phyloP scores from a whole-genome alignment of 2,888 invertebrate species.

The Tethea ocularis region DNA sequence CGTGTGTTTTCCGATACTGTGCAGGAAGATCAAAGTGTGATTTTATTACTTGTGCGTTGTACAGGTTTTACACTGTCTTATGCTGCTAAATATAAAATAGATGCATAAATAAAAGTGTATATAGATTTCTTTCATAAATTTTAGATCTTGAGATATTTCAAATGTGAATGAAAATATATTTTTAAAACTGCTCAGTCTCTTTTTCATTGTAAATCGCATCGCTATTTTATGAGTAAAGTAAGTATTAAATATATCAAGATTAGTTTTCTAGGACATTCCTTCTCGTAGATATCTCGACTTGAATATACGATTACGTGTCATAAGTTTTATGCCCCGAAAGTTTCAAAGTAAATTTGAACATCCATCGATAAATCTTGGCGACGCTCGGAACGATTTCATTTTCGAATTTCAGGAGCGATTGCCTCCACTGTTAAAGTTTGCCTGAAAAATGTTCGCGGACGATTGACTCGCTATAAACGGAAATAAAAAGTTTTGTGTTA shows the following conservation, averaged over 20 bases:
- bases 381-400: slow-evolving; percentile 83
- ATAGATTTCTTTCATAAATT: not conserved
- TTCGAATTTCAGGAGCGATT: slow-evolving; percentile 84
- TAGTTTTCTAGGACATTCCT: slow-evolving; percentile 57
- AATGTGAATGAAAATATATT: not conserved
- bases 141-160: too few relatives aligned
- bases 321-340: slow-evolving; percentile 82
- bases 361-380: slow-evolving; percentile 84
- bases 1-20: not conserved
- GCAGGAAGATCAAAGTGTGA: not conserved
- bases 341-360: slow-evolving; percentile 83
- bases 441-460: slow-evolving; percentile 83
- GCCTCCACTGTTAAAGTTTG: slow-evolving; percentile 84
- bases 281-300: slow-evolving; percentile 62
- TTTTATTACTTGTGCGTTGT: not conserved
- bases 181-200: not conserved
- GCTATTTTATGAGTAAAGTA: slow-evolving; percentile 41
- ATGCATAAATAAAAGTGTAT: too few relatives aligned
- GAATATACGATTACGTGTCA: slow-evolving; percentile 82
- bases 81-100: too few relatives aligned
- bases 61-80: not conserved
- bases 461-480: slow-evolving; percentile 83
- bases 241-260: slow-evolving; percentile 55
- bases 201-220: slow-evolving; percentile 32
- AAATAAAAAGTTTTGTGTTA: slow-evolving; percentile 83